These are phyloP conservation scores for Steatornis caripensis DNA, from an alignment of 2,113 vertebrate genomes.

Conservation along the genomic window DNA sequence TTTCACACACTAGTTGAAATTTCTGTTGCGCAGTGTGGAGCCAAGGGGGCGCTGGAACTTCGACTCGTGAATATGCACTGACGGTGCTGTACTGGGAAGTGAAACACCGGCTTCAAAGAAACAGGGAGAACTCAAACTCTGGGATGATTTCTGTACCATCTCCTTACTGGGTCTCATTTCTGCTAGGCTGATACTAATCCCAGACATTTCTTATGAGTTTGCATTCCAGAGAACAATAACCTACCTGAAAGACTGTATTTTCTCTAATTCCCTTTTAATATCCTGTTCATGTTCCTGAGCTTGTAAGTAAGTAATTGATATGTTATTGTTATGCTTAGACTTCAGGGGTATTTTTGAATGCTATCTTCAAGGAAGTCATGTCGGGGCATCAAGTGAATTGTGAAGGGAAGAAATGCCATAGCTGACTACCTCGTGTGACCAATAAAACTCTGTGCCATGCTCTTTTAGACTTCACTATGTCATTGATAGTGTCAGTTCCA, in stretches of 20 bases:
- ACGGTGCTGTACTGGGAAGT: not conserved
- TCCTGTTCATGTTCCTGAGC: slow-evolving; percentile 3
- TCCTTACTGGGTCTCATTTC: not conserved
- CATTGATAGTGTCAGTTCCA: not conserved
- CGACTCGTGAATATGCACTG: not conserved
- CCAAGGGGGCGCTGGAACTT: not conserved
- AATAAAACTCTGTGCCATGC: not conserved
- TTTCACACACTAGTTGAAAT: not conserved
- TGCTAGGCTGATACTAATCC: not conserved
- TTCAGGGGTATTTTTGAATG: not conserved
- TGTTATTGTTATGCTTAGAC: slow-evolving; percentile 6
- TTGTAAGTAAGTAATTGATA: slow-evolving; percentile 11
- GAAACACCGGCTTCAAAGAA: not conserved
- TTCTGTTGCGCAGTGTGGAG: not conserved
- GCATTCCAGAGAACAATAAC: slow-evolving; percentile 37
- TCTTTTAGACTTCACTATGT: not conserved
- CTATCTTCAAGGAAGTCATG: slow-evolving; percentile 6
- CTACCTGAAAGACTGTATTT: slow-evolving; percentile 12
- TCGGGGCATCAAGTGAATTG: not conserved
- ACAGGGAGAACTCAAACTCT: not conserved
- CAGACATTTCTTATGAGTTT: slow-evolving; percentile 4
- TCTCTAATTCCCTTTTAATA: slow-evolving; percentile 47
- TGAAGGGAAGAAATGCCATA: not conserved
- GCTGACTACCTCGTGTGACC: slow-evolving; percentile 7
- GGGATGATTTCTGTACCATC: not conserved